These are phyloP conservation scores for Sinhomidia bicolor DNA, from an alignment of 2,888 invertebrate genomes.

Conservation along the genomic window DNA sequence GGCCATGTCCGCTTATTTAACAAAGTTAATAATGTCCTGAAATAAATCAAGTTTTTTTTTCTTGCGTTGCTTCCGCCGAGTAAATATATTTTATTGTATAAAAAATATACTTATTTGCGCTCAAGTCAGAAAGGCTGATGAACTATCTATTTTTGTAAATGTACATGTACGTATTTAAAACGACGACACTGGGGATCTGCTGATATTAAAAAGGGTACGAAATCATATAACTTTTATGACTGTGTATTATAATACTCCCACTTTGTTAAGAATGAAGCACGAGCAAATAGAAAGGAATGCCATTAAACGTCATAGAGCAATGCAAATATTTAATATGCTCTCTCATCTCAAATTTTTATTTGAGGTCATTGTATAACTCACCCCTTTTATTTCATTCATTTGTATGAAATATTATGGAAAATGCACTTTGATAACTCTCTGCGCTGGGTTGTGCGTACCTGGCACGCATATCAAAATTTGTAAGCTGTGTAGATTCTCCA, in stretches of 20 bases:
- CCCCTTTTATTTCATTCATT: constrained; percentile 28
- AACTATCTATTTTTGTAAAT: not conserved
- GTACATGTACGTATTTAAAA: not conserved
- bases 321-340: constrained; percentile 31
- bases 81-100: not conserved
- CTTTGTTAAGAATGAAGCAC: not conserved
- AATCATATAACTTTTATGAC: not conserved
- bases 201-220: not conserved
- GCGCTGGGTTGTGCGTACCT: not conserved
- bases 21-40: constrained; percentile 49
- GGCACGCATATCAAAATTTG: not conserved
- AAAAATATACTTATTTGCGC: not conserved
- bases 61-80: not conserved
- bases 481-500: not conserved
- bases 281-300: not conserved
- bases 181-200: too few species aligned
- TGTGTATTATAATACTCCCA: not conserved
- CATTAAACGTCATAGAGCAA: not conserved
- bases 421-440: not conserved
- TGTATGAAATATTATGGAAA: not conserved
- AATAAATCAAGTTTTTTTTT: constrained; percentile 45
- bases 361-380: not conserved
- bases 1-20: constrained; percentile 16
- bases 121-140: constrained; percentile 23
- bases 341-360: not conserved